phyloP scores from a whole-genome alignment of 2,888 invertebrate genomes.

The Volucella bombylans region DNA sequence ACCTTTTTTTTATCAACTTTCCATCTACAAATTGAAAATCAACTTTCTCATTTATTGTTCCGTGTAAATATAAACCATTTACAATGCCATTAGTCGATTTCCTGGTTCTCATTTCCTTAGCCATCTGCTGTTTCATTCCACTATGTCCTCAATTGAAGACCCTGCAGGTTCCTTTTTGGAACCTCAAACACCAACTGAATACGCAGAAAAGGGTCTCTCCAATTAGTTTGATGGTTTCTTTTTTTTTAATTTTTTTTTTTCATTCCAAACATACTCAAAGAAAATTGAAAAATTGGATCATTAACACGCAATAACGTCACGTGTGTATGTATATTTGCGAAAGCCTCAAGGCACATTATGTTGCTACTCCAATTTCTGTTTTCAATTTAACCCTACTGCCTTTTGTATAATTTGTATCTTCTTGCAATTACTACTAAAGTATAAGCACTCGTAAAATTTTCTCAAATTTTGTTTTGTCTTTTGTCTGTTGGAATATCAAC shows the following conservation, averaged over 20 bases:
- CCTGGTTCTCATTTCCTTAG: not conserved
- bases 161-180: conserved; percentile 26
- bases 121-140: conserved; percentile 40
- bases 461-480: conserved; percentile 7
- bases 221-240: conserved; percentile 3
- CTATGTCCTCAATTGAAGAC: not conserved
- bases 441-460: too few species aligned
- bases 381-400: not conserved
- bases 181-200: conserved; percentile 9
- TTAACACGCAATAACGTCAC: conserved; percentile 55
- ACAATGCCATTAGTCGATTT: too few species aligned
- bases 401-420: too few species aligned
- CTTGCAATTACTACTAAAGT: too few species aligned
- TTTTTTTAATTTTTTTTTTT: conserved; percentile 7
- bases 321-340: not conserved
- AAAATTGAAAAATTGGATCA: conserved; percentile 35
- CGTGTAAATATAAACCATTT: too few species aligned
- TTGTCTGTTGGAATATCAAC: not conserved
- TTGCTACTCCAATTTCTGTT: conserved; percentile 10
- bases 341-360: conserved; percentile 3
- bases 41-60: too few species aligned
- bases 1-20: too few species aligned
- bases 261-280: conserved; percentile 2
- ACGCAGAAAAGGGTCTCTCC: not conserved
- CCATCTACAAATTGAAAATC: too few species aligned